Evolutionary conservation across 2,888 invertebrate genomes (phyloP).

Genomic region (Carpatolechia fugitivella): DNA sequence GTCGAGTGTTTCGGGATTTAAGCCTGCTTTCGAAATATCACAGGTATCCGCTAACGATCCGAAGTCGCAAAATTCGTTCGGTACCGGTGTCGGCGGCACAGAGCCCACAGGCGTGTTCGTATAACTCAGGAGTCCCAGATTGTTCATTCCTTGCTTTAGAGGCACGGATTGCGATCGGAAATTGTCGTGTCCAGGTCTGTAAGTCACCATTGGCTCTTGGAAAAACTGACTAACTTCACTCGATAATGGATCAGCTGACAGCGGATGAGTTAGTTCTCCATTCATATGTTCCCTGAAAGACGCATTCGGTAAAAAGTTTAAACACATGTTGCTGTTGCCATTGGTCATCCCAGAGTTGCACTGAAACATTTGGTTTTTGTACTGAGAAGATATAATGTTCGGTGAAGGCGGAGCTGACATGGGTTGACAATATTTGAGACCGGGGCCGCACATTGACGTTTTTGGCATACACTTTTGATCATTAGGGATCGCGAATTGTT

Average conservation of each 20-base stretch:
- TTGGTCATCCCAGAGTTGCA: conserved; percentile 58
- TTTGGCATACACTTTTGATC: conserved; percentile 66
- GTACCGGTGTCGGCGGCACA: conserved; percentile 83
- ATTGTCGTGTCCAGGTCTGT: conserved; percentile 60
- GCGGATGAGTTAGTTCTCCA: conserved; percentile 57
- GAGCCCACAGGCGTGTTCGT: conserved; percentile 81
- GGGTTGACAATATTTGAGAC: conserved; percentile 67
- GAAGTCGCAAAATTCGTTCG: conserved; percentile 86
- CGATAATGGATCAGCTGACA: conserved; percentile 72
- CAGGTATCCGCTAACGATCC: conserved; percentile 80
- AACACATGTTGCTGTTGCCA: conserved; percentile 63
- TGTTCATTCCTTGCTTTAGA: conserved; percentile 78
- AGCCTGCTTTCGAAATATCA: conserved; percentile 69
- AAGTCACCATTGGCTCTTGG: conserved; percentile 65
- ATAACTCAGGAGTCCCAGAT: conserved; percentile 59
- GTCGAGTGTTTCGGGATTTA: conserved; percentile 81
- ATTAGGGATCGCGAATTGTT: conserved; percentile 67
- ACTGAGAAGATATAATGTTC: conserved; percentile 67
- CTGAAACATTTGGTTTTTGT: conserved; percentile 73
- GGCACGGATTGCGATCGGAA: conserved; percentile 90
- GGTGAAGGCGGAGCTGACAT: conserved; percentile 87
- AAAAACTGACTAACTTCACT: conserved; percentile 82
- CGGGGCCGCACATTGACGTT: conserved; percentile 45
- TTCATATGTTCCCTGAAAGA: conserved; percentile 68
- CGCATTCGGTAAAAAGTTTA: conserved; percentile 64